Evolutionary conservation across 2,113 vertebrate species (phyloP), one percentile per base, ranked within the genome.

Genomic region (Tyto alba): DNA sequence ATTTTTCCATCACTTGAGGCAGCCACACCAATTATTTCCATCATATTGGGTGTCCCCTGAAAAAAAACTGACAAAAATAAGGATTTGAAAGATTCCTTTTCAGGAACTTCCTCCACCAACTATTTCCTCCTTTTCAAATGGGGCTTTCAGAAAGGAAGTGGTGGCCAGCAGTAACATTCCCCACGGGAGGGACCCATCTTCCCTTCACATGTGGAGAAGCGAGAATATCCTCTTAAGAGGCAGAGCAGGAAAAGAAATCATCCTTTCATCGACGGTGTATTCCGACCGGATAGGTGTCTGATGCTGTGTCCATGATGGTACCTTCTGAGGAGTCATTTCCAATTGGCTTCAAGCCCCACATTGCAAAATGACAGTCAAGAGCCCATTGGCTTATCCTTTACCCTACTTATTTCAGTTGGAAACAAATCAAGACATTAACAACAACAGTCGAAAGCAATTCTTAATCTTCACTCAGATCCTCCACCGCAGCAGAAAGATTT

Each of bases 121-220:
- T 95, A 97, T 97, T 97, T 97, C 96, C 95, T 95, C 94, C 92
- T 96, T 97, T 96, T 97, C 91, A 97, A 97, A 94, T 95, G 86
- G 94, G 93, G 74, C 68, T 96, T 97, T 97, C 95, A 88, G 94
- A 93, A 96, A 96, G 97, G 96, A 97, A 97, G 95, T 89, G 87
- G 93, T 92, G 94, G 94, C 94, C 86, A 93, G 89, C 94, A 94
- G 88, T 80, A 94, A 95, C 91, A 97, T 97, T 96, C 91, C 95
- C 89, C 94, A 86, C 2, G 78, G 93, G 94, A 95, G 94, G 74
- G 96, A 93, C 88, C 89, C 96, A 96, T 97, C 93, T 97, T 97
- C 96, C 88, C 88, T 95, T 97, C 94, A 96, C 88, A 94, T 96
- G 89, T 88, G 93, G 93, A 97, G 94, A 93, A 93, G 73, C 22